Conservation (phyloP, 1,140 invertebrate genomes). For the Ephestia elutella region DNA sequence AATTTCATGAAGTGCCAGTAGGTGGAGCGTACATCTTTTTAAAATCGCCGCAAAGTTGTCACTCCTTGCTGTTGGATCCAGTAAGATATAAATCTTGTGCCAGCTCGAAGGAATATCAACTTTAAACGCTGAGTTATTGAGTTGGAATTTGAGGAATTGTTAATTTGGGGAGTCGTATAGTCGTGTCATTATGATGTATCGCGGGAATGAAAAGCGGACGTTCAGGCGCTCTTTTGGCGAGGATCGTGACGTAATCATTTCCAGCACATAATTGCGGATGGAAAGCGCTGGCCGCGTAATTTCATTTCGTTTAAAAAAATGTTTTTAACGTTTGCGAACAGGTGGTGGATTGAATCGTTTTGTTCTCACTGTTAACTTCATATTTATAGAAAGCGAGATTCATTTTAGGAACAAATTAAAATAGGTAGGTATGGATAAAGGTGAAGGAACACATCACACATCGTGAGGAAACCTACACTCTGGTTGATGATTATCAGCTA, state of each 20-base stretch:
- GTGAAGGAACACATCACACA: too few relatives aligned
- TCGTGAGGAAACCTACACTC: too few relatives aligned
- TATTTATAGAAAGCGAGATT: background rate
- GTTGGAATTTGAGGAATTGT: background rate
- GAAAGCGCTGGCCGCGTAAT: constrained; percentile 20
- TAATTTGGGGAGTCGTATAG: constrained; percentile 8
- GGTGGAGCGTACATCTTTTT: constrained; percentile 31
- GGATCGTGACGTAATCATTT: constrained; percentile 32
- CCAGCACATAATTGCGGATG: constrained; percentile 34
- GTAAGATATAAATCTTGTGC: constrained; percentile 22
- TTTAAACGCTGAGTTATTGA: background rate
- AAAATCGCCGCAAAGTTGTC: constrained; percentile 33
- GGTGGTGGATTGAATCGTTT: background rate
- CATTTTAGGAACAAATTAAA: background rate
- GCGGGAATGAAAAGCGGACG: constrained; percentile 27
- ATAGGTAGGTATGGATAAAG: too few relatives aligned
- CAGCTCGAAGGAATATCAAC: constrained; percentile 6
- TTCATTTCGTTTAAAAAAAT: constrained; percentile 20
- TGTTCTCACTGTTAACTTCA: background rate
- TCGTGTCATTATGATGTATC: constrained; percentile 19
- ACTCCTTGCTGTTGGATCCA: constrained; percentile 15
- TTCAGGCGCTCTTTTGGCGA: constrained; percentile 28
- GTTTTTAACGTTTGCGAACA: constrained; percentile 15
- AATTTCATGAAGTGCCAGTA: constrained; percentile 33
- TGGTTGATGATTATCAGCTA: too few relatives aligned